Conservation (phyloP, 1,140 invertebrate genomes). For the Bombus huntii region DNA sequence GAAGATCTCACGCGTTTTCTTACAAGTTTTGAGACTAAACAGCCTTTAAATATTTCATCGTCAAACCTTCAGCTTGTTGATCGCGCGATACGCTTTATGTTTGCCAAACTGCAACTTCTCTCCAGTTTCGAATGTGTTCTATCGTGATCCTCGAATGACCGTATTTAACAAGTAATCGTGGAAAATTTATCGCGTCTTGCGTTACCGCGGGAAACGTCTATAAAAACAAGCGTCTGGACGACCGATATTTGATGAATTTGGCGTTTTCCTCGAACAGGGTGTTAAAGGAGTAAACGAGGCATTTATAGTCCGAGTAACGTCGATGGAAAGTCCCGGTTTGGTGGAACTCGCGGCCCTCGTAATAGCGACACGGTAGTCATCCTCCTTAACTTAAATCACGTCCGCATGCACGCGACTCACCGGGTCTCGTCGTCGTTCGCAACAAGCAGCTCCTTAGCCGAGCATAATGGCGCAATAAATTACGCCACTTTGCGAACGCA, state of each 20-base stretch:
- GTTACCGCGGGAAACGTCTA: not conserved
- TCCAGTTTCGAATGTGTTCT: not conserved
- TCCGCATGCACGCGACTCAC: conserved; percentile 62
- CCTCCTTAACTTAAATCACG: conserved; percentile 66
- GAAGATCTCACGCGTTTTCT: too few relatives aligned
- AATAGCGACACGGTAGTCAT: conserved; percentile 68
- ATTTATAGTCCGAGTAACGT: conserved; percentile 52
- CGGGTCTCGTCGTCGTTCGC: conserved; percentile 47
- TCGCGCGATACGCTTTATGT: too few relatives aligned
- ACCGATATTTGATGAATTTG: conserved; percentile 1
- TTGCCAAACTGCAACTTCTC: too few relatives aligned
- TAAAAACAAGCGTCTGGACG: too few relatives aligned
- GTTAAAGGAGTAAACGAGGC: conserved; percentile 54
- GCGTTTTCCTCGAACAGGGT: conserved; percentile 8
- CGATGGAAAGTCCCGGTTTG: conserved; percentile 48
- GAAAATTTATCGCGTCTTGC: not conserved
- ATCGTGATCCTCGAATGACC: not conserved
- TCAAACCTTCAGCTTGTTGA: too few relatives aligned
- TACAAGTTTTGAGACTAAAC: too few relatives aligned
- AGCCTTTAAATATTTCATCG: too few relatives aligned
- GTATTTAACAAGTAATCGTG: not conserved
- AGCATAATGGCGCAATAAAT: conserved; percentile 71
- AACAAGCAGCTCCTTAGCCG: conserved; percentile 68
- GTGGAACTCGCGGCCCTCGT: conserved; percentile 49
- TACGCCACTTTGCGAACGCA: conserved; percentile 66